Percentiles rank a stretch among this genome's conserved stretches.
Conservation (phyloP, 2,888 invertebrate species). For the Caenorhabditis sp. region DNA sequence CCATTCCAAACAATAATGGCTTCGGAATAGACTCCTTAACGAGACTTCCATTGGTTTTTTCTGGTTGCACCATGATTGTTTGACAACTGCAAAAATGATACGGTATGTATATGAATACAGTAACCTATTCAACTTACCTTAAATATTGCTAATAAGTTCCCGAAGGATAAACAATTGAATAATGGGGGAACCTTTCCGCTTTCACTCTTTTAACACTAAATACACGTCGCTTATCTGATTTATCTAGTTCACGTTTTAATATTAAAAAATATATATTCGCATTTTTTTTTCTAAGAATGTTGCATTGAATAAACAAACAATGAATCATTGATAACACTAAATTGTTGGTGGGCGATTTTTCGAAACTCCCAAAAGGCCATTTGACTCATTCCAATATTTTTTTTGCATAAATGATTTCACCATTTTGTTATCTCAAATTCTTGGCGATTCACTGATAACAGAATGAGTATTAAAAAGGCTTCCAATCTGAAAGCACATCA, state of each 20-base stretch:
- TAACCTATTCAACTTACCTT: background rate
- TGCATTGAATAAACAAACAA: background rate
- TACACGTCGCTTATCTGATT: conserved; percentile 1
- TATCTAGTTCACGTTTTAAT: background rate
- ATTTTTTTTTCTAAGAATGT: background rate
- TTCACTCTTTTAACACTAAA: background rate
- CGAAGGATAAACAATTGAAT: background rate
- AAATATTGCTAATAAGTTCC: background rate
- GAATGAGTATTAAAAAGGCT: background rate
- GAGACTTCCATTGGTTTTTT: background rate
- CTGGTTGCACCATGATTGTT: background rate
- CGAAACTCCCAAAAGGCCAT: background rate
- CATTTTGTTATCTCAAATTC: background rate
- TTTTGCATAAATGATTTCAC: background rate
- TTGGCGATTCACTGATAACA: background rate
- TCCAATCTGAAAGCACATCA: background rate
- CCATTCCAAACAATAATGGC: background rate
- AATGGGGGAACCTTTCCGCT: background rate
- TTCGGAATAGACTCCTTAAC: background rate
- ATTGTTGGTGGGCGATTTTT: background rate
- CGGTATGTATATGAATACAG: background rate
- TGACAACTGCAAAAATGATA: background rate
- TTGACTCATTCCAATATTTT: background rate
- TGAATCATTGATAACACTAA: background rate
- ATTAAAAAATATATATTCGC: background rate